A percentile compares a stretch with the other conserved stretches of the same genome.
These are phyloP conservation scores for Globicephala melas DNA, from an alignment of 2,113 vertebrate species.

Conservation along the genomic window DNA sequence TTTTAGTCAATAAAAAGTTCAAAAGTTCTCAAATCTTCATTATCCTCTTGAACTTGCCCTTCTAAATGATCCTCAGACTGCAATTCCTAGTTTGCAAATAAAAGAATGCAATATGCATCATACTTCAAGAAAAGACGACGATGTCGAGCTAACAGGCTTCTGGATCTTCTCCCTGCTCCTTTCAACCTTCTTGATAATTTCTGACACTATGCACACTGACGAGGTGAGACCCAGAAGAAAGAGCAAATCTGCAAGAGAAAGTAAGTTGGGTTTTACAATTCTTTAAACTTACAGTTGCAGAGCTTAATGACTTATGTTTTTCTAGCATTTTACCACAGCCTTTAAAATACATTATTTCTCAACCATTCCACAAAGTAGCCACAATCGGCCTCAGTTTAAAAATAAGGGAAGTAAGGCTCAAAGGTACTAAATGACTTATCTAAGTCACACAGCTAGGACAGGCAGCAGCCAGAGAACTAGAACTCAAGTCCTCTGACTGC, in stretches of 20 bases:
- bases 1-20: constrained; percentile 76
- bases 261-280: neutral
- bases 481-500: neutral
- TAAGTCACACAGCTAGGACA: neutral
- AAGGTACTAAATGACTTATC: neutral
- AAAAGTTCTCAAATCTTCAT: constrained; percentile 78
- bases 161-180: constrained; percentile 83
- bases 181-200: constrained; percentile 95
- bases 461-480: neutral
- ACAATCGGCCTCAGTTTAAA: neutral
- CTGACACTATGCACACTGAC: constrained; percentile 94
- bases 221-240: constrained; percentile 95
- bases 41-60: constrained; percentile 78
- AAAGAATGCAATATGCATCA: constrained; percentile 91
- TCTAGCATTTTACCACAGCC: neutral
- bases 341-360: neutral
- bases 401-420: neutral
- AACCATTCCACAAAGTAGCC: neutral
- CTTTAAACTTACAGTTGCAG: neutral
- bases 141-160: constrained; percentile 81
- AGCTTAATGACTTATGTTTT: neutral
- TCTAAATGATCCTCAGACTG: constrained; percentile 76
- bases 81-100: constrained; percentile 81
- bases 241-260: constrained; percentile 88
- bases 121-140: constrained; percentile 92